Evolutionary conservation across 2,113 vertebrate genomes (phyloP).

Genomic region (Platichthys stellatus): DNA sequence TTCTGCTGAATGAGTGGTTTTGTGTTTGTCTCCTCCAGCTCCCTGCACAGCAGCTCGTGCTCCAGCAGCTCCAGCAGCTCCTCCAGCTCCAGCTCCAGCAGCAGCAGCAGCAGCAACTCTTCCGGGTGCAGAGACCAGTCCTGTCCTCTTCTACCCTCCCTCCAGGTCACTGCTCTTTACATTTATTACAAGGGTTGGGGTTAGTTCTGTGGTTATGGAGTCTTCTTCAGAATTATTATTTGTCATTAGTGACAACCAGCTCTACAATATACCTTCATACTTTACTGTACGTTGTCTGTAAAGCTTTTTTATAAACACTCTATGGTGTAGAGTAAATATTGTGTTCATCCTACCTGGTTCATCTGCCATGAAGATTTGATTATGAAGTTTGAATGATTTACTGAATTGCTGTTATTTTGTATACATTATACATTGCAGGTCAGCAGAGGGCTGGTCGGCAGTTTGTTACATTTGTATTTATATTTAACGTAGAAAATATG

Average conservation of each 20-base stretch:
- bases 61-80: constrained; percentile 92
- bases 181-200: not conserved
- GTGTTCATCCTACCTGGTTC: too few relatives aligned
- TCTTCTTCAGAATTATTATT: not conserved
- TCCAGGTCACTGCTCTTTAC: constrained; percentile 80
- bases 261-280: too few relatives aligned
- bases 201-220: not conserved
- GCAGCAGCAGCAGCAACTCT: constrained; percentile 85
- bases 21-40: constrained; percentile 31
- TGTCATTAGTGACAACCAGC: too few relatives aligned
- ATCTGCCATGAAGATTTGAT: too few relatives aligned
- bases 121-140: constrained; percentile 88
- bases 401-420: too few relatives aligned
- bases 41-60: constrained; percentile 88
- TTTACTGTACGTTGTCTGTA: too few relatives aligned
- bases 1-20: not conserved
- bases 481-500: too few relatives aligned
- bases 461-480: not conserved
- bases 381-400: too few relatives aligned
- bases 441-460: too few relatives aligned
- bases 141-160: constrained; percentile 87
- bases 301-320: too few relatives aligned
- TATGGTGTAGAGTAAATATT: too few relatives aligned
- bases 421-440: too few relatives aligned
- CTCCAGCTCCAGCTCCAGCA: constrained; percentile 80